Evolutionary conservation across 2,113 vertebrate genomes (phyloP).

Genomic region (Ciconia stormi): DNA sequence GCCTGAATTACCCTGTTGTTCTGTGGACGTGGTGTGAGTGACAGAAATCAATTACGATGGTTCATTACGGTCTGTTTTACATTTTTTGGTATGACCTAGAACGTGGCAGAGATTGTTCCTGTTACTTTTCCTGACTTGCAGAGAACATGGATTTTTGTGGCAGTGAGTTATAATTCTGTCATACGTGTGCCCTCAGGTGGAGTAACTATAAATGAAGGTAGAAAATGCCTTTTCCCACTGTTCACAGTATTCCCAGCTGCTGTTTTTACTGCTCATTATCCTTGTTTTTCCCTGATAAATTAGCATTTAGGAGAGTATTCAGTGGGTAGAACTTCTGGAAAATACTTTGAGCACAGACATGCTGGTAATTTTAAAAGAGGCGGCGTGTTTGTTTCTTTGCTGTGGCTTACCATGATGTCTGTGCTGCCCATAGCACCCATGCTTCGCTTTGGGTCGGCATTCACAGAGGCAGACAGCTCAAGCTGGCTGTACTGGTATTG

Average conservation of each 20-base stretch:
- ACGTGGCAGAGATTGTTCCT: background rate
- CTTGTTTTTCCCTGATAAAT: background rate
- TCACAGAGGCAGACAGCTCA: background rate
- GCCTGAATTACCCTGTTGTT: background rate
- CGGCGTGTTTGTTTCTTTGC: background rate
- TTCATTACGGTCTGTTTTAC: background rate
- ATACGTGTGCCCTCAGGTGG: background rate
- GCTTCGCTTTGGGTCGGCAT: accelerated
- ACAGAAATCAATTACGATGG: accelerated
- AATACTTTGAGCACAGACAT: background rate
- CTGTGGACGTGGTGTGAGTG: background rate
- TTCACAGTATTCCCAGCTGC: background rate
- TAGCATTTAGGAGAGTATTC: background rate
- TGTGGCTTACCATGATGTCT: background rate
- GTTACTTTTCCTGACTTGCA: background rate
- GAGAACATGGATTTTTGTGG: background rate
- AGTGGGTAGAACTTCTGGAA: background rate
- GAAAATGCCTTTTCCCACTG: background rate
- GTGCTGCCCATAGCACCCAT: accelerated
- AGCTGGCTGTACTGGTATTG: background rate
- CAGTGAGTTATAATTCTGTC: background rate
- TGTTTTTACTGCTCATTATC: background rate
- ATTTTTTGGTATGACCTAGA: background rate
- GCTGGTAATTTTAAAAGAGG: too few relatives aligned
- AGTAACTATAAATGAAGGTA: background rate